These are phyloP conservation scores for Ischnura elegans DNA, from an alignment of 2,888 invertebrate genomes.

Conservation along the genomic window DNA sequence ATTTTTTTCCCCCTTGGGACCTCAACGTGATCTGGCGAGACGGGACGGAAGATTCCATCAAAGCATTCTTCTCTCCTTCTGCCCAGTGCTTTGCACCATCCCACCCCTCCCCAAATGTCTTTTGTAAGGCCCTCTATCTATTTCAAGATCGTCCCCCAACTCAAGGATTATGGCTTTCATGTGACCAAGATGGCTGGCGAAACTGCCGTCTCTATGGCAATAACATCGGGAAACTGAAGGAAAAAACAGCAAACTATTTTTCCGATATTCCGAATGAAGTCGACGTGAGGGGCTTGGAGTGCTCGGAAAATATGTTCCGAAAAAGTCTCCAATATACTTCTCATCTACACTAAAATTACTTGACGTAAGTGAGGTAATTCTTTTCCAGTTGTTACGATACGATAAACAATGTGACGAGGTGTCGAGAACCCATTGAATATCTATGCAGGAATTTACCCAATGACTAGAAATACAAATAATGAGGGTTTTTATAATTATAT, in stretches of 20 bases:
- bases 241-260: not conserved
- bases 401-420: too few relatives aligned
- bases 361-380: too few relatives aligned
- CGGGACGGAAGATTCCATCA: not conserved
- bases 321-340: too few relatives aligned
- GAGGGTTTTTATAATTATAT: too few relatives aligned
- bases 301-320: too few relatives aligned
- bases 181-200: not conserved
- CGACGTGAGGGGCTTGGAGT: not conserved
- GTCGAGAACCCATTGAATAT: too few relatives aligned
- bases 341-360: too few relatives aligned
- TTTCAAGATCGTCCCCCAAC: constrained; percentile 24
- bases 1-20: not conserved
- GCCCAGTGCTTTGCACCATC: not conserved
- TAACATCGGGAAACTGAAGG: not conserved
- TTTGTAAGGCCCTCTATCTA: constrained; percentile 16
- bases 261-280: not conserved
- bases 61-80: not conserved
- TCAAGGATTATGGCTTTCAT: constrained; percentile 29
- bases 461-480: too few relatives aligned
- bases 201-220: not conserved
- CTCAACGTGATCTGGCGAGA: not conserved
- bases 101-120: not conserved
- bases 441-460: too few relatives aligned
- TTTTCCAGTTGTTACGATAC: too few relatives aligned